Evolutionary conservation across 1,140 invertebrate species (phyloP).

Genomic region (Zaprionus nigranus): DNA sequence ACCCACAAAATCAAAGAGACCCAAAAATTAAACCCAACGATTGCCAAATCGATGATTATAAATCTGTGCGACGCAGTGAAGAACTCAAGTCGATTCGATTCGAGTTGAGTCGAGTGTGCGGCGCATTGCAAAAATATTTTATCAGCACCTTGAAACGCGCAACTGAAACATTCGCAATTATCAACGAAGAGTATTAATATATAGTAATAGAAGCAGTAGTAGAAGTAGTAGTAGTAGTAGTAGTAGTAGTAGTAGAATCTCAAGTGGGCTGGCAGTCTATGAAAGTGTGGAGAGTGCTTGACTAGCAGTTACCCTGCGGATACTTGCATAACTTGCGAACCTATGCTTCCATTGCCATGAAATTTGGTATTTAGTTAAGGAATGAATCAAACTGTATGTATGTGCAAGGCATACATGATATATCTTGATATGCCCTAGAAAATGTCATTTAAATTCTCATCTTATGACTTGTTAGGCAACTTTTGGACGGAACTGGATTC

Average conservation of each 20-base stretch:
- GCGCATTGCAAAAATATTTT: slow-evolving; percentile 63
- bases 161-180: slow-evolving; percentile 45
- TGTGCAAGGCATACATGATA: background rate
- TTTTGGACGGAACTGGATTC: slow-evolving; percentile 1
- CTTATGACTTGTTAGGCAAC: background rate
- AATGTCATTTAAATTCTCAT: background rate
- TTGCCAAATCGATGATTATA: slow-evolving; percentile 1
- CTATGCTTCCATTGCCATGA: background rate
- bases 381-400: background rate
- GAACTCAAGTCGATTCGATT: background rate
- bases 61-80: background rate
- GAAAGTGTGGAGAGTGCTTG: background rate
- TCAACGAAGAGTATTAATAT: slow-evolving; percentile 7
- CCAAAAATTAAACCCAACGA: background rate
- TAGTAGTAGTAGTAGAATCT: background rate
- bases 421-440: background rate
- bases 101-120: background rate
- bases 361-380: background rate
- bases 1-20: background rate
- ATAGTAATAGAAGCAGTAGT: background rate
- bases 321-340: background rate
- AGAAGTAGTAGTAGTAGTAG: background rate
- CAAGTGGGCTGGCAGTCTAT: background rate
- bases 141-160: slow-evolving; percentile 54
- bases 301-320: background rate